Evolutionary conservation across 2,888 invertebrate genomes (phyloP), one percentile per base, ranked within the genome.

Genomic region (Yponomeuta evonymella): DNA sequence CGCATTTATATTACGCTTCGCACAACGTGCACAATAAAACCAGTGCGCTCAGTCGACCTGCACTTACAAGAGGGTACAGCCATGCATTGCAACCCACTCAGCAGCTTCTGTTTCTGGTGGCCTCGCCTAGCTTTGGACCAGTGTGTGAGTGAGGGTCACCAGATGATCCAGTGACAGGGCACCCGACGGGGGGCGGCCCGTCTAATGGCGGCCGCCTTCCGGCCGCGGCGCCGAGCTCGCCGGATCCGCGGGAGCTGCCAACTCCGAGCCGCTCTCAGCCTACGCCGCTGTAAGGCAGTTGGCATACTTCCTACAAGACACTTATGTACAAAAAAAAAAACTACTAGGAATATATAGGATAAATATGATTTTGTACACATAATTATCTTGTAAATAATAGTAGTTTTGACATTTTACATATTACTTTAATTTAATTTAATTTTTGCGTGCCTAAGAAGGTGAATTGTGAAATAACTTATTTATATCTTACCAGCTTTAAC

Each of bases 121-220:
- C 8, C 1, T 43, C 1, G 5, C 43, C 43, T 43, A 6, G 43
- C 8, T 43, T 43, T 1, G 6, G 43, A 5, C 8, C 43, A 43
- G 6, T 43, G 43, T 43, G 43, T 43, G 9, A 43, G 43, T 43
- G 43, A 43, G 43, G 43, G 43, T 43, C 43, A 43, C 43, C 43
- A 43, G 43, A 43, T 43, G 43, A 6, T 43, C 48, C 33, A 33
- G 80, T 73, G 79, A 78, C 77, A 79, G 75, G 78, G 78, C 75
- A 43, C 43, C 43, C 43, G 43, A 43, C 43, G 43, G 43, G 43
- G 43, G 43, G 43, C 43, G 43, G 43, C 43, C 75, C 75, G 77
- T 78, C 75, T 83, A 85, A 84, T 83, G 81, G 83, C 76, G 75
- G 76, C 75, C 75, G 76, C 79, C 79, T 85, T 83, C 84, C 81